A percentile compares a stretch with the other conserved stretches of the same genome.
Evolutionary conservation across 2,113 vertebrate species (phyloP).

Genomic region (Neopipo cinnamomea): DNA sequence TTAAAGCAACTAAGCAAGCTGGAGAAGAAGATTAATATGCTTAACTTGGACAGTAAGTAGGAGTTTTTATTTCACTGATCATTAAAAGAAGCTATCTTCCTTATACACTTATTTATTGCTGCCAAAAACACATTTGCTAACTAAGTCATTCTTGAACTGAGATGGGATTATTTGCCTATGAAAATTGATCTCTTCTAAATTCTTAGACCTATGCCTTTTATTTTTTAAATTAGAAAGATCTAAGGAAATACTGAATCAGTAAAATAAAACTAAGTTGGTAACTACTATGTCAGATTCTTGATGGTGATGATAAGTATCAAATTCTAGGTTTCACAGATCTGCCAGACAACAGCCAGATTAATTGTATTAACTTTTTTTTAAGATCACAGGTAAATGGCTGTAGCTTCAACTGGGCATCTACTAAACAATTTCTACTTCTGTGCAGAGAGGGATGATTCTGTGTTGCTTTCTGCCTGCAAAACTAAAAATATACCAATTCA

Average conservation of each 20-base stretch:
- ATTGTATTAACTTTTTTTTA: neutral
- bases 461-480: neutral
- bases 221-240: neutral
- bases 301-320: neutral
- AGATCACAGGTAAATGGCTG: neutral
- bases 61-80: neutral
- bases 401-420: neutral
- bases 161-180: neutral
- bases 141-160: neutral
- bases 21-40: neutral
- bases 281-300: neutral
- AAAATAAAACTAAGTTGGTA: neutral
- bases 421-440: neutral
- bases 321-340: neutral
- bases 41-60: neutral
- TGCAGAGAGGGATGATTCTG: neutral
- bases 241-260: neutral
- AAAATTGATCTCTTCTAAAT: neutral
- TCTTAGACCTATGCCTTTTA: neutral
- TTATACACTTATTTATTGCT: neutral
- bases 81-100: neutral
- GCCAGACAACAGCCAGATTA: neutral
- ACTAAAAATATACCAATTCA: neutral
- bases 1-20: neutral
- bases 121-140: neutral